phyloP scores from a whole-genome alignment of 1,140 invertebrate genomes.

The Olivierus martensii region DNA sequence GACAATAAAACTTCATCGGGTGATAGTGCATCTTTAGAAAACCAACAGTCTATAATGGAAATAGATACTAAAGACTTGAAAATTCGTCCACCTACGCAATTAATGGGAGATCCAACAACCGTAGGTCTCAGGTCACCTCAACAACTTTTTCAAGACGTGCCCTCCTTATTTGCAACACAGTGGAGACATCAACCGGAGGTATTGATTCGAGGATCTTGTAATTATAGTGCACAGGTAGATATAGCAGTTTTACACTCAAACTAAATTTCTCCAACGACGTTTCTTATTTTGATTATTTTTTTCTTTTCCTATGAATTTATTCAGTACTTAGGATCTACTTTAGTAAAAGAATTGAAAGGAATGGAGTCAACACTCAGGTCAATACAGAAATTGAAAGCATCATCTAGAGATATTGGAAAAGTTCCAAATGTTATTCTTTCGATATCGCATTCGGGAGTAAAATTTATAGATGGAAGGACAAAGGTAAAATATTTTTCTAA shows the following conservation, averaged over 20 bases:
- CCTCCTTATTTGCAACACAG: constrained; percentile 51
- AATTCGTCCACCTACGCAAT: constrained; percentile 64
- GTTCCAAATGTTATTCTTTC: constrained; percentile 46
- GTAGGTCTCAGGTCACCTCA: constrained; percentile 4
- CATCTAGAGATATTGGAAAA: constrained; percentile 46
- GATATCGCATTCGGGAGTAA: constrained; percentile 79
- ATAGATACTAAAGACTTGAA: constrained; percentile 31
- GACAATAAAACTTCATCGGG: too few relatives aligned
- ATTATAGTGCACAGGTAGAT: constrained; percentile 80
- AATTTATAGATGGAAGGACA: constrained; percentile 73
- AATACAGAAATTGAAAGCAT: constrained; percentile 70
- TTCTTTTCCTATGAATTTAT: too few relatives aligned
- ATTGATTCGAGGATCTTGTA: constrained; percentile 72
- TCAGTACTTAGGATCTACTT: constrained; percentile 86
- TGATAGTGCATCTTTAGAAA: too few relatives aligned
- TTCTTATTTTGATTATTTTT: too few relatives aligned
- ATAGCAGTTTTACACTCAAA: not conserved
- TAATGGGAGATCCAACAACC: constrained; percentile 37
- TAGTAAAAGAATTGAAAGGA: constrained; percentile 78
- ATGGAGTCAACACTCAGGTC: constrained; percentile 89
- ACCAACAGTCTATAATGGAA: too few relatives aligned
- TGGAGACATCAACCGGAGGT: constrained; percentile 82
- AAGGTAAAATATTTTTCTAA: constrained; percentile 37
- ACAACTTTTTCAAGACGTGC: constrained; percentile 43
- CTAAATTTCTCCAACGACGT: too few relatives aligned